Percentiles rank a stretch among this genome's conserved stretches.
Conservation (phyloP, 2,797 vertebrate genomes). For the Girardinus metallicus region DNA sequence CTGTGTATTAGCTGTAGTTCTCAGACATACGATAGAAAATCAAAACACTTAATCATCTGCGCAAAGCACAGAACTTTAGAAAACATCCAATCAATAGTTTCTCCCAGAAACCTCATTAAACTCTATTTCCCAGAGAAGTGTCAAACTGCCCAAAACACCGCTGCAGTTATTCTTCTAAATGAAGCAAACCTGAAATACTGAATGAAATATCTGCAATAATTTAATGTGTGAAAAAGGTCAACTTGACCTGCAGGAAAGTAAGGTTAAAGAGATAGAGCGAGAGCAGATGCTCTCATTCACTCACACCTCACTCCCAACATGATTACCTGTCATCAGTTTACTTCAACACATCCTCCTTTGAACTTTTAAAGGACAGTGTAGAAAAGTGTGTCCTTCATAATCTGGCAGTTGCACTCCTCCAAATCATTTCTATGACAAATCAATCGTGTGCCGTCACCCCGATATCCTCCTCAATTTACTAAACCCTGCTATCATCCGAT, state of each 20-base stretch:
- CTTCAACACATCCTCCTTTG: constrained; percentile 6
- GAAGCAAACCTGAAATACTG: background rate
- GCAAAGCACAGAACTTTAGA: background rate
- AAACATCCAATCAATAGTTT: background rate
- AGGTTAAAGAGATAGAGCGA: constrained; percentile 14
- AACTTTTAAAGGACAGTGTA: constrained; percentile 5
- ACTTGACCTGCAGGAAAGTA: constrained; percentile 28
- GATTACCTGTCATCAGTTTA: constrained; percentile 31
- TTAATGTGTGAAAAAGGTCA: constrained; percentile 21
- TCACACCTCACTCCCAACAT: background rate
- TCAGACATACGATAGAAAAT: background rate
- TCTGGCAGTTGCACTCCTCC: constrained; percentile 9
- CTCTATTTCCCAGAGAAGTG: constrained; percentile 12
- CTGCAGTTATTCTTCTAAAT: constrained; percentile 6
- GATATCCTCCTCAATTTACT: background rate
- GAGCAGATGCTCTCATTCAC: constrained; percentile 6
- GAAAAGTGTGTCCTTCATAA: constrained; percentile 1
- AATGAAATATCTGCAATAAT: constrained; percentile 11
- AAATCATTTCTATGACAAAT: constrained; percentile 13
- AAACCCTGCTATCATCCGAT: constrained; percentile 22
- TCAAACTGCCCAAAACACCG: constrained; percentile 29
- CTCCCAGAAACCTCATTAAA: background rate
- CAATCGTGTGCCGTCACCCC: background rate
- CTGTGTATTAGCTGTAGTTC: background rate
- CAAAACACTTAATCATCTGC: background rate